A percentile compares a stretch with the other conserved stretches of the same genome.
These are phyloP conservation scores for Ataeniobius toweri DNA, from an alignment of 2,797 vertebrate genomes.

Conservation along the genomic window DNA sequence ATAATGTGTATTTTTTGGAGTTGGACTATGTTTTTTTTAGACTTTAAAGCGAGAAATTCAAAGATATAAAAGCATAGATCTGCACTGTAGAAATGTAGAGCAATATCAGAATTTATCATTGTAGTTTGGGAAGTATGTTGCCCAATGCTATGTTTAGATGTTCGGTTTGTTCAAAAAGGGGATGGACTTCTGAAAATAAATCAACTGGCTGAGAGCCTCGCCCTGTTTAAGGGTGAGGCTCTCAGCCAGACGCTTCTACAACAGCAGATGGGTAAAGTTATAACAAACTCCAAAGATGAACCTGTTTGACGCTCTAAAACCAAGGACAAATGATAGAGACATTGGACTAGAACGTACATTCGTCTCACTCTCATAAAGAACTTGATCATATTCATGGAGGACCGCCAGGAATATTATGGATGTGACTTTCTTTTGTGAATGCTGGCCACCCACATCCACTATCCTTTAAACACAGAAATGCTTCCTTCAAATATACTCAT, in stretches of 20 bases:
- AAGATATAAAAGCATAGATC: not conserved
- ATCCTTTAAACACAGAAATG: conserved; percentile 73
- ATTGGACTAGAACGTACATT: conserved; percentile 76
- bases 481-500: not conserved
- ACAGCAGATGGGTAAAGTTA: not conserved
- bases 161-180: conserved; percentile 93
- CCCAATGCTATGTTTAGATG: conserved; percentile 84
- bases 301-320: not conserved
- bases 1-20: too few species aligned
- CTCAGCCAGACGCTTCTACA: conserved; percentile 87
- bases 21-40: not conserved
- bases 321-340: not conserved
- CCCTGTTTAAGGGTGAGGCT: conserved; percentile 80
- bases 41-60: not conserved
- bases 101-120: conserved; percentile 72
- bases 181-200: conserved; percentile 88
- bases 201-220: too few species aligned
- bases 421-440: conserved; percentile 89
- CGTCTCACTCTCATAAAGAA: conserved; percentile 81
- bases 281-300: not conserved
- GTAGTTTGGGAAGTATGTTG: conserved; percentile 85
- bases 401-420: conserved; percentile 90
- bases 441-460: conserved; percentile 92
- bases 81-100: not conserved
- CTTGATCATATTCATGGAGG: conserved; percentile 91